Conservation (phyloP, 2,888 invertebrate genomes). For the Plebejus argus region DNA sequence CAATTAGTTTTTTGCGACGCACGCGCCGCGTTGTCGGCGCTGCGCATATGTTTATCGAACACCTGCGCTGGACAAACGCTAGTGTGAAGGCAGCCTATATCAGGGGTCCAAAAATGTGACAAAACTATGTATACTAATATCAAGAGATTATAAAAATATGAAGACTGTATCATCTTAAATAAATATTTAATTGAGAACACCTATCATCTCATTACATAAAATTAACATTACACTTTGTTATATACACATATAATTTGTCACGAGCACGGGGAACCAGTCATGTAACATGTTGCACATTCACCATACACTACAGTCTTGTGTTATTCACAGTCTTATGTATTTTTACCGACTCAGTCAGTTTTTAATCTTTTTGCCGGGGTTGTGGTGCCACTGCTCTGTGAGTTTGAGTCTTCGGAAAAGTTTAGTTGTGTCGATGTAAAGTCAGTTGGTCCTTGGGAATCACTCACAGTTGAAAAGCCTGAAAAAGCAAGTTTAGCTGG, state of each 20-base stretch:
- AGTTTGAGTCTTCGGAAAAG: constrained; percentile 95
- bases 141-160: background rate
- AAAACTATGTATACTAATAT: background rate
- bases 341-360: constrained; percentile 81
- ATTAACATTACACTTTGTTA: constrained; percentile 17
- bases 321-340: constrained; percentile 14
- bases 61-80: too few relatives aligned
- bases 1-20: too few relatives aligned
- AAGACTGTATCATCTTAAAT: background rate
- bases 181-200: constrained; percentile 26
- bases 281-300: constrained; percentile 14
- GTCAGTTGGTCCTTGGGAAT: constrained; percentile 93
- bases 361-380: constrained; percentile 88
- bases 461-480: constrained; percentile 95
- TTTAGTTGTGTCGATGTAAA: constrained; percentile 92
- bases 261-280: constrained; percentile 22
- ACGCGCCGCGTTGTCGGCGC: too few relatives aligned
- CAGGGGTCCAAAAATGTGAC: background rate
- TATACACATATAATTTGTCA: constrained; percentile 30
- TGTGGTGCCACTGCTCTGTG: constrained; percentile 89
- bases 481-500: constrained; percentile 46
- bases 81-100: too few relatives aligned
- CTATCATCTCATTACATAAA: constrained; percentile 20
- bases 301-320: background rate
- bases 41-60: too few relatives aligned